phyloP scores from a whole-genome alignment of 2,888 invertebrate genomes.

The Xanthia icteritia region DNA sequence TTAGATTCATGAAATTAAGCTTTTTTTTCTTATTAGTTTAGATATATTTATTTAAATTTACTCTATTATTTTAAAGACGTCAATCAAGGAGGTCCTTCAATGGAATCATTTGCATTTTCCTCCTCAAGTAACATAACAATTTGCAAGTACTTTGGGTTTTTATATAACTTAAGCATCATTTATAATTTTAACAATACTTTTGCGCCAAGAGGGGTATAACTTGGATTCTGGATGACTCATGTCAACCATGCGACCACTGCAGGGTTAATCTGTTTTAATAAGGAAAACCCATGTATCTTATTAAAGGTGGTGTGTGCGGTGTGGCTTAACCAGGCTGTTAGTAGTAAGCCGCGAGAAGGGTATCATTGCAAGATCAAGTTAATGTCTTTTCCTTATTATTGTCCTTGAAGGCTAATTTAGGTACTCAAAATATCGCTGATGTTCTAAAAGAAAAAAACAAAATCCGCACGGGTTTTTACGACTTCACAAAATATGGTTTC shows the following conservation, averaged over 20 bases:
- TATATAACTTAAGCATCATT: neutral
- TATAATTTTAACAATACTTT: neutral
- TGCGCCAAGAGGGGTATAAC: no score
- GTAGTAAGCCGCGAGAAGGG: neutral
- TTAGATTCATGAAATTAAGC: neutral
- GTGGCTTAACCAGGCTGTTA: neutral
- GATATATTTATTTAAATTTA: neutral
- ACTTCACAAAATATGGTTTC: neutral
- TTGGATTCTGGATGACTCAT: no score
- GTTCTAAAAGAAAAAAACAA: neutral
- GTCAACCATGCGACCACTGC: no score
- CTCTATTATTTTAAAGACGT: neutral
- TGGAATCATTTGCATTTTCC: neutral
- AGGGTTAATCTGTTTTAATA: no score
- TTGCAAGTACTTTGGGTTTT: neutral
- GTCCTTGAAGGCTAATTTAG: neutral
- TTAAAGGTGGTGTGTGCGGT: no score
- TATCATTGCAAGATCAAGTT: neutral
- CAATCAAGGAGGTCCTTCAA: neutral
- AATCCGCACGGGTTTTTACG: no score
- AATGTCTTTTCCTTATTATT: conserved; percentile 5
- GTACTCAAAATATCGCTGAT: neutral
- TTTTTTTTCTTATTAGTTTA: neutral
- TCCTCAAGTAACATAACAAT: neutral
- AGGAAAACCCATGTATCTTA: no score